Conservation (phyloP, 1,140 invertebrate genomes). For the Colletes latitarsis region DNA sequence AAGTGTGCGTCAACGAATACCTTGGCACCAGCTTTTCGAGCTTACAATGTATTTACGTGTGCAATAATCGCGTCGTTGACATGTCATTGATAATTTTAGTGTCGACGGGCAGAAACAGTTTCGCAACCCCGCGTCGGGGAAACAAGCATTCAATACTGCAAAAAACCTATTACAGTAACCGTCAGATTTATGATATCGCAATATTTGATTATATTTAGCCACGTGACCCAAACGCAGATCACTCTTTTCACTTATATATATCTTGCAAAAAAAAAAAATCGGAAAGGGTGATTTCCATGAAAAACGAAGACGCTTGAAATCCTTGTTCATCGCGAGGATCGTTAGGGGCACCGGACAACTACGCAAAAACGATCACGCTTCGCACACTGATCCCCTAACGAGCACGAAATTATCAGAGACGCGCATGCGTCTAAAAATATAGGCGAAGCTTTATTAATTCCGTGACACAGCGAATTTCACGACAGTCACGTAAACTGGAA, state of each 20-base stretch:
- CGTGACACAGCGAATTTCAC: constrained; percentile 7
- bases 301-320: not conserved
- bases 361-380: not conserved
- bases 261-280: no score
- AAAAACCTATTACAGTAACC: no score
- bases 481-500: not conserved
- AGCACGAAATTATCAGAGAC: constrained; percentile 33
- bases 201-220: no score
- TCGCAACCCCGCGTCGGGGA: not conserved
- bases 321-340: not conserved
- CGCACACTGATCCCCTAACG: not conserved
- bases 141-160: not conserved
- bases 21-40: constrained; percentile 17
- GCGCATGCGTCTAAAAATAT: constrained; percentile 19
- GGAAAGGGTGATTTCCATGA: not conserved
- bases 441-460: constrained; percentile 19
- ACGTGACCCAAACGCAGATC: no score
- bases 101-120: not conserved
- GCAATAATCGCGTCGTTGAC: constrained; percentile 6
- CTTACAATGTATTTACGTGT: constrained; percentile 33
- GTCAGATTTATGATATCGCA: no score
- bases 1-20: constrained; percentile 6
- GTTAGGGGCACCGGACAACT: not conserved
- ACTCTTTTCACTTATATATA: no score
- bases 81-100: constrained; percentile 22